Base-by-base conservation (phyloP, 2,888 invertebrate genomes). In the Andrena flavipes region DNA sequence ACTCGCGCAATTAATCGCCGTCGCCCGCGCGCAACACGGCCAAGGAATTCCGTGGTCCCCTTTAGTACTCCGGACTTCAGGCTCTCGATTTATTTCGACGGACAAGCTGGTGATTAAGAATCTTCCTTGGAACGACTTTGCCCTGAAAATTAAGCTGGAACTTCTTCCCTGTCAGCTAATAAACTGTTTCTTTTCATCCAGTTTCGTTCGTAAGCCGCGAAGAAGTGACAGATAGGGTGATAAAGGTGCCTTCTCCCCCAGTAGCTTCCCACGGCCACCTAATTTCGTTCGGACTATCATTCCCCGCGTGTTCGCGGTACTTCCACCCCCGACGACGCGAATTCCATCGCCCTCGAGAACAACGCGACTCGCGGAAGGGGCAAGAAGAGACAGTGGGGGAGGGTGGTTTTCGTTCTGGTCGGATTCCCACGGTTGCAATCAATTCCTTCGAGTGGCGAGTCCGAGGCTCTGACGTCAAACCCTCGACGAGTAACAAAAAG, bases 1-100 rank as follows among this genome's bases (percentile, higher is more conserved):
- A 84, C 71, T 74, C 81, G 75, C 64, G 81, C 75, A 78, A 84
- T 84, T 84, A 84, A 81, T 77, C 74, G 76, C 59, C 72, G 48
- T n/a, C 30, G 64, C 26, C 60, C 59, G 51, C 16, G 20, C 23
- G 64, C n/a, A 4, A 20, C 64, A 16, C 51, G 20, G 69, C 30
- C 60, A 80, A 80, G 65, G 73, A 70, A 70, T 60, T 60, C 20
- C 20, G 23, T 8, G 23, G 23, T 10, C 10, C 10, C 56, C 10
- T 56, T 10, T 56, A 6, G 51, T 20, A 51, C 8, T 8, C 20
- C 20, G 6, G 8, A 51, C 42, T 42, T 42, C 16, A 42, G 16
- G 16, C 42, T 42, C 42, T 4, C 42, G 42, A 42, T 42, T 42
- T 42, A 42, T 42, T 42, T 42, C 42, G 42, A 42, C 42, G 42